Percentiles rank a stretch among this genome's conserved stretches.
Evolutionary conservation across 2,797 vertebrate species (phyloP).

Genomic region (Coracias cyanogaster): DNA sequence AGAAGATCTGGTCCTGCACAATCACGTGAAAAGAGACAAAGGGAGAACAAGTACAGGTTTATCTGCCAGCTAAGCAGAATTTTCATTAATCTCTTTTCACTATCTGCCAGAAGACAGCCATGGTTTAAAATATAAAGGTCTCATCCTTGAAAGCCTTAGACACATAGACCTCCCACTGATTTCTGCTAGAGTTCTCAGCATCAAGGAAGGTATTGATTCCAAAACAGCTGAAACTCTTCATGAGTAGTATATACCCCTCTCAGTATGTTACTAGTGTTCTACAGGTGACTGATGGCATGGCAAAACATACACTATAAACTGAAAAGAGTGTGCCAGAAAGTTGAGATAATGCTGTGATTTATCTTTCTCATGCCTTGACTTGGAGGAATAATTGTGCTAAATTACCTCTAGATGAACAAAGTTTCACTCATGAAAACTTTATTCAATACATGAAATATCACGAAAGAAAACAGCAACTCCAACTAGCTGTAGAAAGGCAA

Average conservation of each 20-base stretch:
- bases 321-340: neutral
- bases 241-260: neutral
- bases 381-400: neutral
- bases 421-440: neutral
- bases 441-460: neutral
- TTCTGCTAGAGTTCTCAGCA: neutral
- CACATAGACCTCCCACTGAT: neutral
- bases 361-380: neutral
- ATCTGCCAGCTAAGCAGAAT: neutral
- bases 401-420: neutral
- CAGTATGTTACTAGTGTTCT: neutral
- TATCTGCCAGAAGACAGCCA: neutral
- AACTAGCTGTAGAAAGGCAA: neutral
- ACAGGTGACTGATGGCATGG: neutral
- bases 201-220: neutral
- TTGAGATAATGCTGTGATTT: neutral
- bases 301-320: neutral
- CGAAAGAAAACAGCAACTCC: neutral
- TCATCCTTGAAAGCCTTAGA: neutral
- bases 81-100: neutral
- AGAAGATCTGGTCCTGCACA: neutral
- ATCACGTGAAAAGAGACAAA: neutral
- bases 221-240: neutral
- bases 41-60: neutral
- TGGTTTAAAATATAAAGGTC: neutral